Base-by-base conservation (phyloP, 1,140 invertebrate genomes). In the Hyphantria cunea region DNA sequence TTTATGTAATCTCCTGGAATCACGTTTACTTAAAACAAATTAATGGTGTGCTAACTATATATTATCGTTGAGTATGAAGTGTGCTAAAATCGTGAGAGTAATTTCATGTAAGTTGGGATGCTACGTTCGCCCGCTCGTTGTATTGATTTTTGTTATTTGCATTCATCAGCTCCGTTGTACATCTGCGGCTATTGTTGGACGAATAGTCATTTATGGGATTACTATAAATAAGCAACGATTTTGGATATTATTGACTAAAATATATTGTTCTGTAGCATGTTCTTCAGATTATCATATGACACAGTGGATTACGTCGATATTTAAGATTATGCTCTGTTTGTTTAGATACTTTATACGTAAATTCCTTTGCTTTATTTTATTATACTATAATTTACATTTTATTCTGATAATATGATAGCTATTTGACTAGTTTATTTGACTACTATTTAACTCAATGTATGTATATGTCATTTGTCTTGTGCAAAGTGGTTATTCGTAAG, bases 71-170 rank as follows among this genome's bases (percentile, higher is more conserved):
- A 56, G 63, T 62, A 70, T 66, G 56, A 63, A 67, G 63, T 70
- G 68, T 72, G 71, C 66, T 77, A 76, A 79, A 80, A 80, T 75
- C 66, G 71, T 72, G 63, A 64, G 74, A 78, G 81, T 86, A 89
- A 87, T 82, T 89, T 86, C 77, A 80, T 78, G 74, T 80, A 84
- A 85, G 80, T 82, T 78, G 78, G 72, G 70, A 67, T 63, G 68
- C 72, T 74, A 77, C 78, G 80, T 82, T 80, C 78, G 64, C 68
- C 70, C 74, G 70, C 74, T 72, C 62, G 56, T 52, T 65, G 80
- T 90, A 90, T 90, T 84, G 86, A 90, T 90, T 90, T 90, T 88
- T 86, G 84, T 90, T 90, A 90, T 90, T 88, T 90, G 83, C 84
- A 88, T 88, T 84, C 78, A 84, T 90, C 85, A 88, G 84, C 80